These are phyloP conservation scores for Hipparchia semele DNA, from an alignment of 2,888 invertebrate species.

Conservation along the genomic window DNA sequence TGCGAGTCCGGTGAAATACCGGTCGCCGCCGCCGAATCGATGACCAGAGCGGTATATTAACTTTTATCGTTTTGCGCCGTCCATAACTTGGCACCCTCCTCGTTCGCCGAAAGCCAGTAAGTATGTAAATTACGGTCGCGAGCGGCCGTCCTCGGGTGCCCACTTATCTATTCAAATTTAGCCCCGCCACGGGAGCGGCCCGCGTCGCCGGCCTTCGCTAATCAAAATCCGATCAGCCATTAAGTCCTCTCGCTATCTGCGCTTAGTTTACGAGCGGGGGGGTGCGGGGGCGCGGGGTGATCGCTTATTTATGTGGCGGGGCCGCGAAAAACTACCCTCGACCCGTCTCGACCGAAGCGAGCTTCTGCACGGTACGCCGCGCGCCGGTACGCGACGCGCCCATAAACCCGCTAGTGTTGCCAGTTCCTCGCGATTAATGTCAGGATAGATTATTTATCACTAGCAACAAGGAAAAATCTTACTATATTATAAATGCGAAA, in stretches of 20 bases:
- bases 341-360: slow-evolving; percentile 44
- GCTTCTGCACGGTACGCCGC: slow-evolving; percentile 41
- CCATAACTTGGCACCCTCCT: slow-evolving; percentile 78
- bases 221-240: slow-evolving; percentile 84
- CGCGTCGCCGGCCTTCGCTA: slow-evolving; percentile 80
- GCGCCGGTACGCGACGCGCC: slow-evolving; percentile 55
- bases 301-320: slow-evolving; percentile 80
- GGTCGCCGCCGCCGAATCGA: slow-evolving; percentile 71
- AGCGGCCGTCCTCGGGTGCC: slow-evolving; percentile 77
- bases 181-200: slow-evolving; percentile 64
- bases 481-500: not conserved
- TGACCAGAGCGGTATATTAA: slow-evolving; percentile 81
- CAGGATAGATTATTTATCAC: not conserved
- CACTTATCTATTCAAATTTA: slow-evolving; percentile 84
- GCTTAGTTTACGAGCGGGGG: slow-evolving; percentile 79
- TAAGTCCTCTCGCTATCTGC: slow-evolving; percentile 82
- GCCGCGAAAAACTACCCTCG: slow-evolving; percentile 78
- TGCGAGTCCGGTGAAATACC: slow-evolving; percentile 69
- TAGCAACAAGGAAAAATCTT: not conserved
- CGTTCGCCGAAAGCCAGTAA: slow-evolving; percentile 79
- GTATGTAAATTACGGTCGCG: slow-evolving; percentile 83
- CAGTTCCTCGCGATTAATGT: not conserved
- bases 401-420: slow-evolving; percentile 51
- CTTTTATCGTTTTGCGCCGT: slow-evolving; percentile 78
- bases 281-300: slow-evolving; percentile 55